Evolutionary conservation across 2,113 vertebrate genomes (phyloP).

Genomic region (Acrocephalus arundinaceus): DNA sequence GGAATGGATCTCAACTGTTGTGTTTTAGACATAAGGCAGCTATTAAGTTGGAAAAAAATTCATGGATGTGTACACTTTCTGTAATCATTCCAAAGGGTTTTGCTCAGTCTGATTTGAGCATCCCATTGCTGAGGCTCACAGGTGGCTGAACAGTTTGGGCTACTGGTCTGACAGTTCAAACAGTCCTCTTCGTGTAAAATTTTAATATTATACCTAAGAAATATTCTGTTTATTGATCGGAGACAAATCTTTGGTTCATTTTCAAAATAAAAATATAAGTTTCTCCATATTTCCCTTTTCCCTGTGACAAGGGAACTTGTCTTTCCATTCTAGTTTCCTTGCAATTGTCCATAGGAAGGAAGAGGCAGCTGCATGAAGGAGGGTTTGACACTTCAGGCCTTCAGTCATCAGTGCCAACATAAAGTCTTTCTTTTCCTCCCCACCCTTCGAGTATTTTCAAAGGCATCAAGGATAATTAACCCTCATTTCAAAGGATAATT

Average conservation of each 20-base stretch:
- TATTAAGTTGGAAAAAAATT: neutral
- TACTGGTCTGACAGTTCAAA: neutral
- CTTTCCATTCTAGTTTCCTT: neutral
- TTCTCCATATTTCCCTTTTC: neutral
- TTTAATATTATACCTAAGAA: neutral
- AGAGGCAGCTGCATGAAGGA: neutral
- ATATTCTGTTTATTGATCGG: neutral
- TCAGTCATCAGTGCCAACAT: neutral
- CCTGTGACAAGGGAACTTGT: neutral
- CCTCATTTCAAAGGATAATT: neutral
- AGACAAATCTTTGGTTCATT: neutral
- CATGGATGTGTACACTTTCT: neutral
- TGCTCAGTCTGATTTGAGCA: neutral
- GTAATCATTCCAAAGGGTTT: neutral
- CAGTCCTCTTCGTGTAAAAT: neutral
- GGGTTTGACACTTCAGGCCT: neutral
- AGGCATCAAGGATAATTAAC: neutral
- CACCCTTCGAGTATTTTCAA: neutral
- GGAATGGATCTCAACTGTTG: neutral
- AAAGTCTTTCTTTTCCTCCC: neutral
- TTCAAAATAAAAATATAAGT: neutral
- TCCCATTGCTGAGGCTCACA: neutral
- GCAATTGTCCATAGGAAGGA: neutral
- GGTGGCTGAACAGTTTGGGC: neutral
- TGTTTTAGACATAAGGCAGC: neutral